Evolutionary conservation across 1,140 invertebrate species (phyloP).

Genomic region (Helicoverpa armigera): DNA sequence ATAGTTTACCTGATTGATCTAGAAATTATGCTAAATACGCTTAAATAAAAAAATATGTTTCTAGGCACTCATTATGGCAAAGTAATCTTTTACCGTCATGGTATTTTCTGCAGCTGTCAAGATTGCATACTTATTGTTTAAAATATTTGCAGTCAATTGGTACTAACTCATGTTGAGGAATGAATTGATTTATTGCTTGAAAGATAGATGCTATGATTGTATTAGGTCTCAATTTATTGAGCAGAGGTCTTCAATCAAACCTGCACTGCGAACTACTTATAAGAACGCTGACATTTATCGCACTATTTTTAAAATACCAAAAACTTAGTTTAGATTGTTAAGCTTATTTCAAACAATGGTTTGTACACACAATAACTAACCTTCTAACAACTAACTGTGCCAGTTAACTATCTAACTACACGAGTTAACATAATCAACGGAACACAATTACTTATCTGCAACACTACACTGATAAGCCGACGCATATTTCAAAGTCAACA

Average conservation of each 20-base stretch:
- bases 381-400: too few relatives aligned
- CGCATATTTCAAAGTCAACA: constrained; percentile 14
- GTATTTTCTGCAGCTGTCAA: not conserved
- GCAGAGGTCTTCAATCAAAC: not conserved
- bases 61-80: too few relatives aligned
- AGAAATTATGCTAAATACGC: too few relatives aligned
- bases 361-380: too few relatives aligned
- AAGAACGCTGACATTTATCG: not conserved
- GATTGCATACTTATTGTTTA: too few relatives aligned
- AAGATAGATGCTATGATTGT: constrained; percentile 15
- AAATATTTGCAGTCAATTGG: constrained; percentile 2
- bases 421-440: not conserved
- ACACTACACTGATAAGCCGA: not conserved
- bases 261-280: constrained; percentile 1
- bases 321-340: too few relatives aligned
- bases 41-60: too few relatives aligned
- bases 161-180: constrained; percentile 2
- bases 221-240: constrained; percentile 13
- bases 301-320: not conserved
- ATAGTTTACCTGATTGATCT: too few relatives aligned
- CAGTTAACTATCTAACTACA: not conserved
- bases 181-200: constrained; percentile 39
- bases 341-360: too few relatives aligned
- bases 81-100: not conserved
- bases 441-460: constrained; percentile 1